phyloP scores from a whole-genome alignment of 2,113 vertebrate genomes.

The Phylloscopus whistleri region DNA sequence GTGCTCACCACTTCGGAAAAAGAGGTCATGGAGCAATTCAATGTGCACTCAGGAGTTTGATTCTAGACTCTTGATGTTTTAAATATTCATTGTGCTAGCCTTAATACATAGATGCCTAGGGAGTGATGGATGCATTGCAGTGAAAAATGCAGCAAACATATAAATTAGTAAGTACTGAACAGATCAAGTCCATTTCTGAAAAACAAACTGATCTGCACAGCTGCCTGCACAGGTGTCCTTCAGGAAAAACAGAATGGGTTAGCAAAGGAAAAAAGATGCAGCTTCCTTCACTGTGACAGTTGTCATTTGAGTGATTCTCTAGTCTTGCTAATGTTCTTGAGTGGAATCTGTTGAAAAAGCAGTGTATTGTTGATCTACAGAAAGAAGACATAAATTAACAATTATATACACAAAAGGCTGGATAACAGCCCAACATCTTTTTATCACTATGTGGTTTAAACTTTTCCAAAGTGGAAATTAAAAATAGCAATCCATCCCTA shows the following conservation, averaged over 20 bases:
- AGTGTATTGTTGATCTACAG: neutral
- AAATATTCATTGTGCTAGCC: slow-evolving; percentile 34
- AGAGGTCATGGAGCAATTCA: neutral
- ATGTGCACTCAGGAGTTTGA: neutral
- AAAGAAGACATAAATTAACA: neutral
- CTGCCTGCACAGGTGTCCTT: neutral
- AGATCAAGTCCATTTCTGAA: neutral
- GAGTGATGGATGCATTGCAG: neutral
- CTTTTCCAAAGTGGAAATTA: neutral
- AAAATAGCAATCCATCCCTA: neutral
- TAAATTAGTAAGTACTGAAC: neutral
- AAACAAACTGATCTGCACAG: neutral
- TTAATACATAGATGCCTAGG: neutral
- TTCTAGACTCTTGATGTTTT: neutral
- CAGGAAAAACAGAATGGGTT: neutral
- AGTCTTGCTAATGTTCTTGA: neutral
- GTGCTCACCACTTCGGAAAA: neutral
- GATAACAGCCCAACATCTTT: neutral
- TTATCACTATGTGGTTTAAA: neutral
- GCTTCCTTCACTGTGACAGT: neutral
- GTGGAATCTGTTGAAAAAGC: neutral
- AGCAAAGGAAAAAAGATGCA: neutral
- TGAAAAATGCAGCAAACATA: neutral
- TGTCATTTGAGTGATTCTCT: neutral
- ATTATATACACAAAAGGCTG: neutral